These are phyloP conservation scores for Pygoscelis antarcticus DNA, from an alignment of 2,113 vertebrate genomes.

Conservation along the genomic window DNA sequence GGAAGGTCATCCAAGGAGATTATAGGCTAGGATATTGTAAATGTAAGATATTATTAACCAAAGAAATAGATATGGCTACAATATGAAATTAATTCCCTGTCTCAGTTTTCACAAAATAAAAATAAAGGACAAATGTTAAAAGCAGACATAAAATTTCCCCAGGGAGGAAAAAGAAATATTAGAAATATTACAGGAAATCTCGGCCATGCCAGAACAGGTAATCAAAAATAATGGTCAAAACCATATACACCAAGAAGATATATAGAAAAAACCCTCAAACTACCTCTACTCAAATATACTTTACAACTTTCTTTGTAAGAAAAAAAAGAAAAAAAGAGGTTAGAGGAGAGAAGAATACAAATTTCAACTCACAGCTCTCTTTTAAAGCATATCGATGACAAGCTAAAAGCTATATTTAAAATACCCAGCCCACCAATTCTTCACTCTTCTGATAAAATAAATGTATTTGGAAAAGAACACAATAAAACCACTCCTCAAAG, in stretches of 20 bases:
- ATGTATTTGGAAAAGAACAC: not conserved
- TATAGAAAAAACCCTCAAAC: not conserved
- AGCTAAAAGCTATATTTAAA: constrained; percentile 46
- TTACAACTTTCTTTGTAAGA: constrained; percentile 22
- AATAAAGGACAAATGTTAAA: constrained; percentile 69
- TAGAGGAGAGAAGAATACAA: constrained; percentile 21
- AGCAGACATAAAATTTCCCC: constrained; percentile 71
- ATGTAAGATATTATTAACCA: constrained; percentile 66
- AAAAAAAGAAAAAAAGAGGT: not conserved
- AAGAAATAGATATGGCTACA: constrained; percentile 60
- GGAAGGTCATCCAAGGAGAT: constrained; percentile 33
- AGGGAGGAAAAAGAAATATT: constrained; percentile 71
- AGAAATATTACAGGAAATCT: constrained; percentile 77
- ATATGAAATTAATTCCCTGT: constrained; percentile 66
- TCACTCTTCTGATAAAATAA: constrained; percentile 9
- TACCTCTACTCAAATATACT: not conserved
- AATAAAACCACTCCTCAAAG: not conserved
- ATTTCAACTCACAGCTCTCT: not conserved
- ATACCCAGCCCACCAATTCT: not conserved
- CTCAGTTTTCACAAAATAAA: constrained; percentile 68
- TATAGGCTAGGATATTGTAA: constrained; percentile 48
- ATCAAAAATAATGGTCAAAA: constrained; percentile 75
- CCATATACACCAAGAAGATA: constrained; percentile 38
- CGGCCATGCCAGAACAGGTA: constrained; percentile 64
- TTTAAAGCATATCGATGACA: not conserved